Evolutionary conservation across 64 coral and sea anemone species (phyloP).

Genomic region (Anthopleura sola): DNA sequence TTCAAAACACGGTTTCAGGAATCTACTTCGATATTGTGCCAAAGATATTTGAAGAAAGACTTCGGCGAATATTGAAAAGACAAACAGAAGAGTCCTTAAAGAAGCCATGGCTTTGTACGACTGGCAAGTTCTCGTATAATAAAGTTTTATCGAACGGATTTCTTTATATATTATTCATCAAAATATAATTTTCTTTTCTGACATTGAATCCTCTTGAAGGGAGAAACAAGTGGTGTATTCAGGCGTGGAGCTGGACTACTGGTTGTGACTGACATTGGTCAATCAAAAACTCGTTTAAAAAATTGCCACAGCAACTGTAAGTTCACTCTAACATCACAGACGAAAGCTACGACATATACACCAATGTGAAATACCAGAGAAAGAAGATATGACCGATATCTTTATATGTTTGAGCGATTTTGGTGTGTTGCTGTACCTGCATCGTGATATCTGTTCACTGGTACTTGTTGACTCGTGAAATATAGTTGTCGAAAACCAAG

Average conservation of each 20-base stretch:
- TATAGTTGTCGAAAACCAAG: background rate
- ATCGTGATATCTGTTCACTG: background rate
- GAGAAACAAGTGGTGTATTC: conserved; percentile 14
- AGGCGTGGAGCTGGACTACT: background rate
- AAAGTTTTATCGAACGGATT: background rate
- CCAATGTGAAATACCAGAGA: background rate
- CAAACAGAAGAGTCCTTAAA: background rate
- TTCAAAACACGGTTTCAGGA: conserved; percentile 9
- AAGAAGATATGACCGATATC: background rate
- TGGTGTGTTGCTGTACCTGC: background rate
- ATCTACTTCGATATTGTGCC: background rate
- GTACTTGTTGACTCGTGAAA: background rate
- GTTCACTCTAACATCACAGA: background rate
- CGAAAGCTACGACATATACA: background rate
- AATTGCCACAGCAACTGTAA: background rate
- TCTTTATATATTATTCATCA: conserved; percentile 11
- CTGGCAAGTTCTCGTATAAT: background rate
- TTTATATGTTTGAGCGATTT: too few relatives aligned
- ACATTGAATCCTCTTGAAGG: background rate
- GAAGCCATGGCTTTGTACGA: background rate
- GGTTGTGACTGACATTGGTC: background rate
- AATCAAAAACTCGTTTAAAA: background rate
- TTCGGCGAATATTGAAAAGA: background rate
- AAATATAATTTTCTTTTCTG: background rate
- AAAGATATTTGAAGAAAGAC: background rate